phyloP scores from a whole-genome alignment of 2,797 vertebrate genomes.

The Leptoclinus maculatus region DNA sequence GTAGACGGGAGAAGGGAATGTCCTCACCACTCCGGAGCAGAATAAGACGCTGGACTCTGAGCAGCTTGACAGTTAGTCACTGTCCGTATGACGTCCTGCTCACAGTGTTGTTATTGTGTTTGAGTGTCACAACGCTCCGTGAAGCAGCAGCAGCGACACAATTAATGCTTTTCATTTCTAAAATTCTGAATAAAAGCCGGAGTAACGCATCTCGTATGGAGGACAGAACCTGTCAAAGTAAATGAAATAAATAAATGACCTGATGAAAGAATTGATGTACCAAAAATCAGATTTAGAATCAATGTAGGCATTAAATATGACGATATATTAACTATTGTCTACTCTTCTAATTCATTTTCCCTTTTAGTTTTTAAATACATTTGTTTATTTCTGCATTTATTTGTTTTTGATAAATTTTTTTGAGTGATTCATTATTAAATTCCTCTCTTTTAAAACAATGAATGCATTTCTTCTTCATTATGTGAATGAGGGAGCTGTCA shows the following conservation, averaged over 20 bases:
- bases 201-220: neutral
- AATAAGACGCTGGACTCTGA: conserved; percentile 14
- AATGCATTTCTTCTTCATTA: neutral
- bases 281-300: neutral
- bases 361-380: neutral
- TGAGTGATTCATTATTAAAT: neutral
- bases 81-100: conserved; percentile 30
- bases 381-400: no score
- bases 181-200: conserved; percentile 3
- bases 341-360: neutral
- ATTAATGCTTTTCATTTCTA: neutral
- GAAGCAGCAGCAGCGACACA: conserved; percentile 2
- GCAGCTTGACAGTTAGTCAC: conserved; percentile 42
- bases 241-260: neutral
- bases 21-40: neutral
- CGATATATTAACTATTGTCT: neutral
- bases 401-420: neutral
- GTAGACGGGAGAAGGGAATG: conserved; percentile 20
- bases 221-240: neutral
- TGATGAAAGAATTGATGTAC: neutral
- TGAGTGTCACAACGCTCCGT: neutral
- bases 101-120: conserved; percentile 28
- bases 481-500: neutral
- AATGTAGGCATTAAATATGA: neutral
- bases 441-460: neutral